These are phyloP conservation scores for Pammene fasciana DNA, from an alignment of 2,888 invertebrate genomes.

Conservation along the genomic window DNA sequence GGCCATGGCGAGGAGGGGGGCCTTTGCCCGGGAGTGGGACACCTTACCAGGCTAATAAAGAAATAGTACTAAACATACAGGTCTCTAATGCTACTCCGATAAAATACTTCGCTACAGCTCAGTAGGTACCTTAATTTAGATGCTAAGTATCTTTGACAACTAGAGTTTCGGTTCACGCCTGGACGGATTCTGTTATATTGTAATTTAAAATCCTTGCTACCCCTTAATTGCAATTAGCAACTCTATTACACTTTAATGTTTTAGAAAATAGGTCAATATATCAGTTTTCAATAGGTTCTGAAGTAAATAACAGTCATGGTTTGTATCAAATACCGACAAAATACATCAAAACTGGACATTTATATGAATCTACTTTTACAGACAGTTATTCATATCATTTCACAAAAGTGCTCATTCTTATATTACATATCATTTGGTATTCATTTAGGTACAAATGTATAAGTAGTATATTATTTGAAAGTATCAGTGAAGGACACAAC, in stretches of 20 bases:
- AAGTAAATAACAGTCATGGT: background rate
- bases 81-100: too few species aligned
- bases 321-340: background rate
- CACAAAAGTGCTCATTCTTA: slow-evolving; percentile 10
- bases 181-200: slow-evolving; percentile 24
- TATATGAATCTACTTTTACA: slow-evolving; percentile 6
- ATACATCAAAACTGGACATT: background rate
- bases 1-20: too few species aligned
- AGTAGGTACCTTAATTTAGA: slow-evolving; percentile 1
- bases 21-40: too few species aligned
- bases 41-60: too few species aligned
- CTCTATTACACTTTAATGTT: background rate
- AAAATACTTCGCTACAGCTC: too few species aligned
- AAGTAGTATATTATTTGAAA: background rate
- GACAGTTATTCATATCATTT: slow-evolving; percentile 12
- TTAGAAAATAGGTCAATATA: background rate
- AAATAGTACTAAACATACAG: too few species aligned
- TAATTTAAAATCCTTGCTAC: background rate
- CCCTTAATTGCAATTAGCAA: background rate
- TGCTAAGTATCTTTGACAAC: slow-evolving; percentile 15
- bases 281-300: too few species aligned
- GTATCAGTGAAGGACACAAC: background rate
- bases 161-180: slow-evolving; percentile 13
- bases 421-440: background rate
- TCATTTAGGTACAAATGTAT: background rate